A percentile compares a stretch with the other conserved stretches of the same genome.
These are phyloP conservation scores for Graphium colonna DNA, from an alignment of 2,888 invertebrate species.

Conservation along the genomic window DNA sequence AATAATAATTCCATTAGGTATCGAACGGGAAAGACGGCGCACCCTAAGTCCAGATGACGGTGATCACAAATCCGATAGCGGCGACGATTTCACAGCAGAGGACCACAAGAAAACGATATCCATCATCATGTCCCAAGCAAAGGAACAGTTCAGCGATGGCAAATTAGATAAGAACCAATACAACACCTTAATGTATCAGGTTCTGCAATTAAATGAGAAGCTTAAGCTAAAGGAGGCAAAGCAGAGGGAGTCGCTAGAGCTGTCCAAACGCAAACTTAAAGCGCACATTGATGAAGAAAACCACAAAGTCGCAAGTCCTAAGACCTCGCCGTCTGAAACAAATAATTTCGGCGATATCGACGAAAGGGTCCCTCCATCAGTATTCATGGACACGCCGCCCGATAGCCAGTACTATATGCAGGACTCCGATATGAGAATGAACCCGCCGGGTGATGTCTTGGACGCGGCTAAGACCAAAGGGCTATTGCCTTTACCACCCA, in stretches of 20 bases:
- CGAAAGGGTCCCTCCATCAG: constrained; percentile 63
- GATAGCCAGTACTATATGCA: constrained; percentile 49
- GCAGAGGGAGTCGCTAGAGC: constrained; percentile 83
- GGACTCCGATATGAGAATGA: constrained; percentile 67
- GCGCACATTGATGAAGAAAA: constrained; percentile 61
- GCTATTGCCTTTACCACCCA: constrained; percentile 51
- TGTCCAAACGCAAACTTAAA: constrained; percentile 67
- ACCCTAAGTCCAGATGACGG: constrained; percentile 73
- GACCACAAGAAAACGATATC: constrained; percentile 84
- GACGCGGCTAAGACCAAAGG: constrained; percentile 36
- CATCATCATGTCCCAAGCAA: constrained; percentile 90
- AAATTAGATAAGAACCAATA: constrained; percentile 87
- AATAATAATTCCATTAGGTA: constrained; percentile 44
- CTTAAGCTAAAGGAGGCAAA: constrained; percentile 88
- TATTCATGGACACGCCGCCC: constrained; percentile 51
- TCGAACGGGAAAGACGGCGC: constrained; percentile 74
- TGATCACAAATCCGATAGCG: constrained; percentile 72
- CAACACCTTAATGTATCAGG: constrained; percentile 87
- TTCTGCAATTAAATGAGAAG: constrained; percentile 88
- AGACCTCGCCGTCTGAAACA: constrained; percentile 53
- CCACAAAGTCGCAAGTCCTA: constrained; percentile 67
- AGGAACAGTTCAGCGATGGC: constrained; percentile 87
- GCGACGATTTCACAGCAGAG: constrained; percentile 75
- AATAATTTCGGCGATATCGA: constrained; percentile 75
- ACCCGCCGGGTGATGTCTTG: constrained; percentile 35